A percentile compares a stretch with the other conserved stretches of the same genome.
Evolutionary conservation across 1,140 invertebrate species (phyloP).

Genomic region (Meteorus sp.): DNA sequence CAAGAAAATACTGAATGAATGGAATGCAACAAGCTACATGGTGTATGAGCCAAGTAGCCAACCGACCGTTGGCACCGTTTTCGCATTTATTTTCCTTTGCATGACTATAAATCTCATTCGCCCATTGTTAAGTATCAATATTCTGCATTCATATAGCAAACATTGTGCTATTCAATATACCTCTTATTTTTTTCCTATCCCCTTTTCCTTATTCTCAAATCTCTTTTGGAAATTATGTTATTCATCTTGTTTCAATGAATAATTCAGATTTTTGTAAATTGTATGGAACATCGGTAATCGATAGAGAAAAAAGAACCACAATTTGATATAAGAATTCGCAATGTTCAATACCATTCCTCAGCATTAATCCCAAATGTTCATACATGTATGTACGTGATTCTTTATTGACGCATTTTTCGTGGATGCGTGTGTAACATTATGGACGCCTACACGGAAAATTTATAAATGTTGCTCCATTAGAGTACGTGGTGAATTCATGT

Average conservation of each 20-base stretch:
- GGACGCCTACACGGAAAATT: slow-evolving; percentile 7
- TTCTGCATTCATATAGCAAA: not conserved
- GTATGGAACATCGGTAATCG: no score
- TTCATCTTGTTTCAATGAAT: no score
- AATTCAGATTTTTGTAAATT: no score
- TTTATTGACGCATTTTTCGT: slow-evolving; percentile 28
- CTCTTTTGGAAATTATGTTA: no score
- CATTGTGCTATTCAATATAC: not conserved
- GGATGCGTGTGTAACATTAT: not conserved
- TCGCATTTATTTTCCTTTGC: slow-evolving; percentile 2
- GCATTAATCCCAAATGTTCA: not conserved
- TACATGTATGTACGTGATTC: slow-evolving; percentile 1
- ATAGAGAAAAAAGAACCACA: no score
- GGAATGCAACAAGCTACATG: slow-evolving; percentile 45
- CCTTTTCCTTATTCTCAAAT: not conserved
- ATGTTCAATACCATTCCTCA: not conserved
- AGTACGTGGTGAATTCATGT: slow-evolving; percentile 26
- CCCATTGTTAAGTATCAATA: not conserved
- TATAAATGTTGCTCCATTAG: slow-evolving; percentile 15
- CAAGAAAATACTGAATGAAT: slow-evolving; percentile 33
- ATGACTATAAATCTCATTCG: not conserved
- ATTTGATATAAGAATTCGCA: no score
- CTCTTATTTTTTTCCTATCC: not conserved
- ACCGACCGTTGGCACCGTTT: not conserved
- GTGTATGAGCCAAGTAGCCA: slow-evolving; percentile 46